Evolutionary conservation across 2,888 invertebrate species (phyloP), one percentile per base, ranked within the genome.

Genomic region (Drosophila gaucha): DNA sequence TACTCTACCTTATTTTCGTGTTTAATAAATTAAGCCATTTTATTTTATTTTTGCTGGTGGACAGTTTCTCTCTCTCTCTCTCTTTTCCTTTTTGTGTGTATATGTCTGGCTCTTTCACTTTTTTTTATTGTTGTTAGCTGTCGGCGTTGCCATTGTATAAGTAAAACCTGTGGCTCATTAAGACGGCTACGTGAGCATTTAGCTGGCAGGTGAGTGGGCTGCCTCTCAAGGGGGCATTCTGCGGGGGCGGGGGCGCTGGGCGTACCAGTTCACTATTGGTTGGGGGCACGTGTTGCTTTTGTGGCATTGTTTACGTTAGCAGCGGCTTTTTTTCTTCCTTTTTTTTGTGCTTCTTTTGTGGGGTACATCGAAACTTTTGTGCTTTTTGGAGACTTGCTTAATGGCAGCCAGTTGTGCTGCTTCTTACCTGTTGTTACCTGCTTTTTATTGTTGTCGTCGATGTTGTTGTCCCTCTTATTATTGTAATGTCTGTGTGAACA

Each of bases 1-100:
- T 38, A 55, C 38, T 51, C 62, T 65, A 51, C 60, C 55, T 56
- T 62, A 67, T 67, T 62, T 64, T 76, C 49, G 57, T 77, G 59
- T 69, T 75, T 78, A 79, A 79, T 74, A 80, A 74, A 79, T 80
- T 69, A 74, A 80, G 74, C 78, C 58, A 69, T 79, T 80, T 77
- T 69, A 80, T 80, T 76, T 73, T 56, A 70, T 72, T 71, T 76
- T 65, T 62, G 46, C 68, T 35, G 51, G 62, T 58, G 46, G 58
- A 43, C 55, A 12, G 35, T 28, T 30, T 31, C 12, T 18, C 36
- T 6, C 18, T 43, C 16, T 4, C 16, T 3, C 9, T 20, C 12
- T 10, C 3, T 6, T 14, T 38, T 8, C 0, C 12, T 9, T 30
- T 14, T 24, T 14, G 9, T 10, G 2, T 39, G 0, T 22, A 41